Percentiles rank a stretch among this genome's conserved stretches.
phyloP scores from a whole-genome alignment of 1,140 invertebrate genomes.

The Frieseomelitta varia region DNA sequence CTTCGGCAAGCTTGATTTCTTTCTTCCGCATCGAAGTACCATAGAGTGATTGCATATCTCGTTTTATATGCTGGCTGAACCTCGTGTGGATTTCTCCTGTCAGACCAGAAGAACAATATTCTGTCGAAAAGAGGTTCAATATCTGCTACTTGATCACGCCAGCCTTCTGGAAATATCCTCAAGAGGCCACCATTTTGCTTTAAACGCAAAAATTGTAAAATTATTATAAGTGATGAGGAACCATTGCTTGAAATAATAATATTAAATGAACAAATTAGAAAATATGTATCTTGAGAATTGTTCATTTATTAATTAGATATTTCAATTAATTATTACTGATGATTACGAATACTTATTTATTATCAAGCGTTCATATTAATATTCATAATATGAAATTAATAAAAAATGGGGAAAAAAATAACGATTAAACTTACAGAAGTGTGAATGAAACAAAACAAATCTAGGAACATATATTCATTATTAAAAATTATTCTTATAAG shows the following conservation, averaged over 20 bases:
- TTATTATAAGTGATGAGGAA: neutral
- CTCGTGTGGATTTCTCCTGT: conserved; percentile 97
- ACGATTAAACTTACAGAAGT: neutral
- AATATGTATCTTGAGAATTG: neutral
- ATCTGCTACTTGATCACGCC: conserved; percentile 91
- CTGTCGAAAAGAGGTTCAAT: conserved; percentile 97
- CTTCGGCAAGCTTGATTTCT: conserved; percentile 88
- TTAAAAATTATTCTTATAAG: neutral
- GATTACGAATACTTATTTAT: too few relatives aligned
- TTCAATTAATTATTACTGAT: neutral
- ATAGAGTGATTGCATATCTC: conserved; percentile 96
- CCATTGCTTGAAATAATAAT: neutral
- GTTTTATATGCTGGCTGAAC: conserved; percentile 95
- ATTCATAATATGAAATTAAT: neutral
- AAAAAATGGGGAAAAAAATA: neutral
- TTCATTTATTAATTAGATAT: neutral
- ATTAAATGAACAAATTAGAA: neutral
- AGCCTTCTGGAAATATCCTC: conserved; percentile 95
- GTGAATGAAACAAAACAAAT: neutral
- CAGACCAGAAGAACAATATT: conserved; percentile 98
- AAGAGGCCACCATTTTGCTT: conserved; percentile 88
- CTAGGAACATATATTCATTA: neutral
- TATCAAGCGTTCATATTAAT: too few relatives aligned
- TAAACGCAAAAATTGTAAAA: conserved; percentile 37
- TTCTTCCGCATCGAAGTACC: conserved; percentile 96